phyloP scores from a whole-genome alignment of 2,888 invertebrate species.

The Keiferia lycopersicella region DNA sequence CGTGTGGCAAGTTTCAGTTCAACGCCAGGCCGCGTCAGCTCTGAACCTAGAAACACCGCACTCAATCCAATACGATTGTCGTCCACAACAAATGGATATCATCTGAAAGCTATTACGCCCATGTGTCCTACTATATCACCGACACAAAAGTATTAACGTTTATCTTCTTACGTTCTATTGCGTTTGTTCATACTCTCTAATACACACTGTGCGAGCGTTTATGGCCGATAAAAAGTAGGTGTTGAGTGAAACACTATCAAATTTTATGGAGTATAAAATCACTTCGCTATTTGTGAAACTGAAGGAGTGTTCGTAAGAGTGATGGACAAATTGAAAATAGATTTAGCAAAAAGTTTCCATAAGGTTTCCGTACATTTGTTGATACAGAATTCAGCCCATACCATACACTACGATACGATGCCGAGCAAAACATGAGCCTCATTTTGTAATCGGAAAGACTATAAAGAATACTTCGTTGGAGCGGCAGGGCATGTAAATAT shows the following conservation, averaged over 20 bases:
- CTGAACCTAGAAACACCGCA: conserved; percentile 37
- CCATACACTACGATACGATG: neutral
- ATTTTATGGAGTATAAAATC: conserved; percentile 35
- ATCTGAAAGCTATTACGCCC: conserved; percentile 23
- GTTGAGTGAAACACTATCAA: conserved; percentile 27
- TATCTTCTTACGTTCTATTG: conserved; percentile 18
- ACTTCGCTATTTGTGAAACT: conserved; percentile 24
- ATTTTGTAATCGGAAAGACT: neutral
- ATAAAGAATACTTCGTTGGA: neutral
- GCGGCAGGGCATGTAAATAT: no score
- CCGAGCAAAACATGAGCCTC: neutral
- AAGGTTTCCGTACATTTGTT: neutral
- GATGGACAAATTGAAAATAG: conserved; percentile 38
- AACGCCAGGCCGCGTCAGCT: neutral
- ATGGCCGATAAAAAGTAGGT: conserved; percentile 21
- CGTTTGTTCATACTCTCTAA: conserved; percentile 17
- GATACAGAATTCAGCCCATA: neutral
- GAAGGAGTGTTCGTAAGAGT: conserved; percentile 37
- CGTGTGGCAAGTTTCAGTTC: neutral
- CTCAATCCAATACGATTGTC: conserved; percentile 46
- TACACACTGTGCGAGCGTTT: conserved; percentile 15
- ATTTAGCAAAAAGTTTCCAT: conserved; percentile 37
- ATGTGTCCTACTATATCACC: conserved; percentile 21
- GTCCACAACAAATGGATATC: conserved; percentile 25
- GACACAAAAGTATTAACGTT: conserved; percentile 22